Base-by-base conservation (phyloP, 2,113 vertebrate species). In the Pipra filicauda region DNA sequence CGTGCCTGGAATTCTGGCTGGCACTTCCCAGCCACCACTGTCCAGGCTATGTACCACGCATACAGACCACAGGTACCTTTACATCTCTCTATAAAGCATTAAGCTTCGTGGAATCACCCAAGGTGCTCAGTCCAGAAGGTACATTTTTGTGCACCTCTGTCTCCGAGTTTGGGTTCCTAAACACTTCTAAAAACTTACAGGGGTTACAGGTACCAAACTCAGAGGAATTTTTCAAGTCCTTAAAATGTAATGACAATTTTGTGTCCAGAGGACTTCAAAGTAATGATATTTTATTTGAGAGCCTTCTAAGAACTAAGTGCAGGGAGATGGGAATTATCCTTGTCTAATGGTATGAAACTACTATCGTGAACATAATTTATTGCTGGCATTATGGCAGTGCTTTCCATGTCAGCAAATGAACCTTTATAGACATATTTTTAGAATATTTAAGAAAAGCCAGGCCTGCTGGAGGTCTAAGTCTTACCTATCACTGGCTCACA, bases 241-340 rank as follows among this genome's bases (percentile, higher is more conserved):
- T 62, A 83, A 88, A 88, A 77, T 12, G 46, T 33, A 82, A 64
- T 73, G 48, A 73, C 71, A 85, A 73, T 91, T 77, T n/a, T 55
- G 49, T 69, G 44, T 31, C 74, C 43, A 67, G 55, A 88, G 67
- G 80, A 77, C 39, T 83, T 90, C 57, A 62, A 71, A 88, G 78
- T 73, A 93, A 70, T 61, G 41, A 33, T 57, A 70, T 67, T 94
- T 94, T 64, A 90, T 73, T 85, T 91, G 93, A 93, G 77, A 89
- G 59, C 64, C 66, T 96, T 95, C 88, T 89, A 96, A 93, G 94
- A 94, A 91, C 44, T 74, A 86, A 90, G 69, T 86, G 75, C 75
- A 88, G 82, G 41, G 65, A 67, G 21, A 91, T 86, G 55, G 55
- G 72, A 94, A 92, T 90, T 88, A 77, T 77, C 69, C 64, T 87